A percentile compares a stretch with the other conserved stretches of the same genome.
phyloP scores from a whole-genome alignment of 1,140 invertebrate genomes.

The Drosophila jambulina region DNA sequence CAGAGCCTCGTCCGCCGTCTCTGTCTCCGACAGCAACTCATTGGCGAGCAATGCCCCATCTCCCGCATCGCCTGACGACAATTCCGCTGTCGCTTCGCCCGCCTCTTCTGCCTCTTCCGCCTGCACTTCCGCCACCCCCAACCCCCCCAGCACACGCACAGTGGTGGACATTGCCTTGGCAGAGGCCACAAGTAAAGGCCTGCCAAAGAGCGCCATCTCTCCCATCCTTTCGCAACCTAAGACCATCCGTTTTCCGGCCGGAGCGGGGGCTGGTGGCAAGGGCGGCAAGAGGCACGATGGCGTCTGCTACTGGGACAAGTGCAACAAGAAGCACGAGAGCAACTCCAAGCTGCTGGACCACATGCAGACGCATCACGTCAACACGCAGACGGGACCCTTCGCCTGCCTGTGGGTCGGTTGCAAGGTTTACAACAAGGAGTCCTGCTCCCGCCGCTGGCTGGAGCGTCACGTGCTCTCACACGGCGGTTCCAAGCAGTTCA shows the following conservation, averaged over 20 bases:
- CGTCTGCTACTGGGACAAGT: conserved; percentile 94
- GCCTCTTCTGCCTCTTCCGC: conserved; percentile 9
- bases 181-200: conserved; percentile 50
- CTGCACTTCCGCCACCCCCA: conserved; percentile 7
- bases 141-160: conserved; percentile 42
- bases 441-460: conserved; percentile 96
- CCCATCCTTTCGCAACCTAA: conserved; percentile 92
- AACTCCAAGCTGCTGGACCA: conserved; percentile 94
- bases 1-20: conserved; percentile 29
- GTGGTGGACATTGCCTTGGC: conserved; percentile 70
- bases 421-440: conserved; percentile 96
- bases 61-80: conserved; percentile 57
- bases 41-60: conserved; percentile 64
- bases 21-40: conserved; percentile 57
- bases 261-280: conserved; percentile 76
- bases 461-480: conserved; percentile 96
- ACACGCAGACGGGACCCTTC: conserved; percentile 93
- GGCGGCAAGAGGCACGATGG: conserved; percentile 86
- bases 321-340: conserved; percentile 91
- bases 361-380: conserved; percentile 95
- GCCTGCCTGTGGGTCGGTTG: conserved; percentile 96
- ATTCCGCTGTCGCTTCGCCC: conserved; percentile 24
- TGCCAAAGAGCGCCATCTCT: conserved; percentile 86
- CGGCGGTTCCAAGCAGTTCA: conserved; percentile 97
- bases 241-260: conserved; percentile 91